Base-by-base conservation (phyloP, 2,797 vertebrate species). In the Lateolabrax maculatus region DNA sequence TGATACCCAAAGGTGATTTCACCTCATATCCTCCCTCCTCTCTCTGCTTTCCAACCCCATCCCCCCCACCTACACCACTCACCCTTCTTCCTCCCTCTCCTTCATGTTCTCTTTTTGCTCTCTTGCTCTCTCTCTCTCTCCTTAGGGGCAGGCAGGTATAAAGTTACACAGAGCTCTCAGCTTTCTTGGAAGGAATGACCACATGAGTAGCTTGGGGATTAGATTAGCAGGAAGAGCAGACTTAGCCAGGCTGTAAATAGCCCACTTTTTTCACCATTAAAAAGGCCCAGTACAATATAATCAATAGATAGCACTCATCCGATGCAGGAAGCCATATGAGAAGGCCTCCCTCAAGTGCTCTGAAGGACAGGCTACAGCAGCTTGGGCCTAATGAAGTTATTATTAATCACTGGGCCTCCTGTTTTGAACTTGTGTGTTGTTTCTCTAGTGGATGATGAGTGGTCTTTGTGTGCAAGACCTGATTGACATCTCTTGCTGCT, bases 151-250 rank as follows among this genome's bases (percentile, higher is more conserved):
- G 87, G 90, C 92, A 91, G 91, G 93, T 94, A 94, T 95, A 93
- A 94, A 92, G 94, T 95, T 96, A 95, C 95, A 94, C 94, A 93
- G 93, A 91, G 93, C 94, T 95, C 94, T 95, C 94, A 92, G 92
- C 92, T 94, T 94, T 94, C 94, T 94, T 93, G 93, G 94, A 95
- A 95, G 94, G 94, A 95, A 95, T 95, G 93, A 95, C 94, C 93
- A 94, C 94, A 95, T 93, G 93, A 94, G 94, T 93, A 94, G 94
- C 93, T 94, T 89, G 92, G 94, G 94, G 94, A 95, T 95, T 95
- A 95, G 93, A 95, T 94, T 95, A 95, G 94, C 94, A 95, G 94
- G 94, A 95, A 95, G 94, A 93, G 93, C 94, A 94, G 93, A 94
- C 93, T 95, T 94, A 94, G 93, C 91, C 68, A 5, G 87, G 94